phyloP scores from a whole-genome alignment of 30 jellyfish, hydroid and myxozoan species.

The Cassiopea xamachana region DNA sequence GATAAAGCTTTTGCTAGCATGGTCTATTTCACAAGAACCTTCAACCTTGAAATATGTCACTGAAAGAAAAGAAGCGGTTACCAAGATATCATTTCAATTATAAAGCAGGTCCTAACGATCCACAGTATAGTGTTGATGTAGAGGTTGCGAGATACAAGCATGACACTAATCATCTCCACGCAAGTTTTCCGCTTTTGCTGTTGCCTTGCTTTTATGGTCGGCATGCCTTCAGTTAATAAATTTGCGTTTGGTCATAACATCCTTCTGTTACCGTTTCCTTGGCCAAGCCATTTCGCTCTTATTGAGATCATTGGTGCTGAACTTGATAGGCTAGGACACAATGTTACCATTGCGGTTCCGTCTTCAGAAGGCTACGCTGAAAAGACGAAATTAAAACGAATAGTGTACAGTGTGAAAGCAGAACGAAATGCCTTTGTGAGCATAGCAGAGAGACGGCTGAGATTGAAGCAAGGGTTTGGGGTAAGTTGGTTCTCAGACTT shows the following conservation, averaged over 20 bases:
- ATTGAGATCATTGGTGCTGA: constrained; percentile 66
- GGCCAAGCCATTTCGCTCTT: constrained; percentile 71
- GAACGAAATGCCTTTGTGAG: constrained; percentile 31
- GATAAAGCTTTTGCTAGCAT: no score
- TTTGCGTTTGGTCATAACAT: neutral
- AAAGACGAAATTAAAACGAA: neutral
- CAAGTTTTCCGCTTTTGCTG: no score
- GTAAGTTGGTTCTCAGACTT: constrained; percentile 45
- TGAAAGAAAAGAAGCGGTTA: no score
- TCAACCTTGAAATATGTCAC: no score
- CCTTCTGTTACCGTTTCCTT: constrained; percentile 67
- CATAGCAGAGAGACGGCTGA: constrained; percentile 32
- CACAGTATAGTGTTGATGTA: no score
- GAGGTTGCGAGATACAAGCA: no score
- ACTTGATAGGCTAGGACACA: constrained; percentile 47
- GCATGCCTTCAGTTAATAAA: neutral
- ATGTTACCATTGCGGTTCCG: constrained; percentile 42
- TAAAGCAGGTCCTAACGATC: no score
- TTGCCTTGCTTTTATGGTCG: no score
- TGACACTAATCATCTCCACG: no score
- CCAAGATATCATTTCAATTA: no score
- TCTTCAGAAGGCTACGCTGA: constrained; percentile 45
- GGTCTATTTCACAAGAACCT: no score
- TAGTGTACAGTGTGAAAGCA: neutral
- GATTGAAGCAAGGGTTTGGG: constrained; percentile 50